These are phyloP conservation scores for Mirounga angustirostris DNA, from an alignment of 2,113 vertebrate genomes.

Conservation along the genomic window DNA sequence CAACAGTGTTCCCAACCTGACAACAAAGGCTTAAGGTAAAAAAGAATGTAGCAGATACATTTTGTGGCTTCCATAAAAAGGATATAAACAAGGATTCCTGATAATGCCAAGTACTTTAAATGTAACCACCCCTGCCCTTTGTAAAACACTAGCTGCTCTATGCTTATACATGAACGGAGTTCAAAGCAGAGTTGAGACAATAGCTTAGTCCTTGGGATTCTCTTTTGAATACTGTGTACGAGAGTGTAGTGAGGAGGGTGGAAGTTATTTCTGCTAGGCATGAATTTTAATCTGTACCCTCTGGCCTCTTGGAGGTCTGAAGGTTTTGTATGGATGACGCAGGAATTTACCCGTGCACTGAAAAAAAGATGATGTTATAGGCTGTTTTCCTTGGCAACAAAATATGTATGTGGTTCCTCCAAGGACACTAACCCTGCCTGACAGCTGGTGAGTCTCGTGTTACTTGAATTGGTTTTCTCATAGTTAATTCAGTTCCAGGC, in stretches of 20 bases:
- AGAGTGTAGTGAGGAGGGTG: neutral
- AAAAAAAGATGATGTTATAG: conserved; percentile 65
- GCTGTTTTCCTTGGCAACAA: conserved; percentile 73
- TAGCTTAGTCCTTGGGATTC: conserved; percentile 70
- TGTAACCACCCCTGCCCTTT: conserved; percentile 56
- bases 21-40: conserved; percentile 30
- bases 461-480: conserved; percentile 67
- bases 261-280: conserved; percentile 62
- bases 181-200: conserved; percentile 70
- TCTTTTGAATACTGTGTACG: conserved; percentile 71
- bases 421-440: conserved; percentile 69
- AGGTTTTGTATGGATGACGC: conserved; percentile 72
- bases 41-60: neutral
- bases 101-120: conserved; percentile 44
- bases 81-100: conserved; percentile 37
- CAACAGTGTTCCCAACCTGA: neutral
- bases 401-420: conserved; percentile 53
- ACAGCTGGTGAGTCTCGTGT: conserved; percentile 56
- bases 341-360: conserved; percentile 67
- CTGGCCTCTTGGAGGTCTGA: conserved; percentile 69
- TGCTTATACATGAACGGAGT: conserved; percentile 54
- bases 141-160: conserved; percentile 59
- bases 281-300: conserved; percentile 82
- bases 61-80: neutral
- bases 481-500: conserved; percentile 72